Evolutionary conservation across 2,888 invertebrate genomes (phyloP), one percentile per base, ranked within the genome.

Genomic region (Microdon myrmicae): DNA sequence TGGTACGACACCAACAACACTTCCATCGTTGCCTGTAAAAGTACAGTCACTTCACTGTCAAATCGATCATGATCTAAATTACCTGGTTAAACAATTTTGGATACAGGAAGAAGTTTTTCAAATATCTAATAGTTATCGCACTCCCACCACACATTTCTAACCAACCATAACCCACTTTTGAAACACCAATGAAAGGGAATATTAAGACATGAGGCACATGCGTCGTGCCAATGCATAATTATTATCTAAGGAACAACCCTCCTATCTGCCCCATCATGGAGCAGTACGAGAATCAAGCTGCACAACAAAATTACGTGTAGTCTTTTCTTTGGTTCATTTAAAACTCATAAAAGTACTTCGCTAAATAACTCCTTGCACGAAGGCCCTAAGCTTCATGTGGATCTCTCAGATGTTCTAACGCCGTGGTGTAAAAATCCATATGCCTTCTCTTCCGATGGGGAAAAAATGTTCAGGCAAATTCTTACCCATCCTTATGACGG

Each of bases 391-490:
- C 19, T 54, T 12, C 31, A 44, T n/a, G 29, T 38, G 1, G 28
- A 60, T 26, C 32, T 60, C 13, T n/a, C 19, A 2, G 34, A 53
- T 16, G 38, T 51, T 3, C 13, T 45, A 4, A 44, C 37, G 2
- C 31, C 38, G 7, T 58, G 49, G 44, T 17, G 48, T 14, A n/a
- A 20, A 7, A 9, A 35, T 25, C 7, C 20, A 37, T 17, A 19
- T 28, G 47, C 37, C 1, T 32, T 37, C 7, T 37, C 10, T 3
- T 16, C 47, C 1, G 47, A 47, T 13, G 34, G 35, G 6, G 13
- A 14, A 13, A 37, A 47, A 37, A 47, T 47, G 22, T 28, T 37
- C 29, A 22, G 49, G 2, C 58, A 58, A 37, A 49, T 49, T 9
- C 4, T 38, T 20, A 14, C 44, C n/a, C 38, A 43, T 20, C 22